Conservation (phyloP, 2,797 vertebrate genomes). For the Acridotheres tristis region DNA sequence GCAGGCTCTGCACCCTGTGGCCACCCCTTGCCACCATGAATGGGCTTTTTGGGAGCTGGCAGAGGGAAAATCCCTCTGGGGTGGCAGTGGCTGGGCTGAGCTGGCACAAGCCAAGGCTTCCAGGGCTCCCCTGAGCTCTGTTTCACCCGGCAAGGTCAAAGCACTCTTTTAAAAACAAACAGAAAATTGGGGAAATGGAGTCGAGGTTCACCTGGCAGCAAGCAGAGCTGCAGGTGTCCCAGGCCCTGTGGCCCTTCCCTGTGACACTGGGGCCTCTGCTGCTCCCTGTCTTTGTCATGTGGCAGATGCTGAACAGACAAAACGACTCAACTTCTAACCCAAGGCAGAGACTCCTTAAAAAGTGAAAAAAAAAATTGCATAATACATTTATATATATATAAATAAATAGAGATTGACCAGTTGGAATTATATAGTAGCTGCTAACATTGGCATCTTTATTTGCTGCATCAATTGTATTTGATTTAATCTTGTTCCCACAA, state of each 20-base stretch:
- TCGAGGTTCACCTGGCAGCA: background rate
- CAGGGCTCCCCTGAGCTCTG: background rate
- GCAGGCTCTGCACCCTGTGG: background rate
- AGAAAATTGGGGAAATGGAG: background rate
- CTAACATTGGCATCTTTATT: slow-evolving; percentile 61
- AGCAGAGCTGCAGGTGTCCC: background rate
- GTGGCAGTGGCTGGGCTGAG: background rate
- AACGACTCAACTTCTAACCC: background rate
- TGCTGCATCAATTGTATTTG: slow-evolving; percentile 51
- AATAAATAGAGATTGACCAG: slow-evolving; percentile 41
- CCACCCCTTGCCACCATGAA: background rate
- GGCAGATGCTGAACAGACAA: background rate
- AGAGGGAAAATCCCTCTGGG: background rate
- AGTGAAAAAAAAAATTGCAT: background rate
- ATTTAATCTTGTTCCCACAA: slow-evolving; percentile 48
- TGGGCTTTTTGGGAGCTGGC: background rate
- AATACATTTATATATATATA: background rate
- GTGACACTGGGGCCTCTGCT: background rate
- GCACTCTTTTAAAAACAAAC: background rate
- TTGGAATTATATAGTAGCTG: slow-evolving; percentile 44
- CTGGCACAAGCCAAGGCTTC: background rate
- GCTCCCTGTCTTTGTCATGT: background rate
- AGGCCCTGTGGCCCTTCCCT: background rate
- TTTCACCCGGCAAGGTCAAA: background rate
- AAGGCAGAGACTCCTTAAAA: background rate